phyloP scores from a whole-genome alignment of 1,140 invertebrate genomes.

The Apis dorsata region DNA sequence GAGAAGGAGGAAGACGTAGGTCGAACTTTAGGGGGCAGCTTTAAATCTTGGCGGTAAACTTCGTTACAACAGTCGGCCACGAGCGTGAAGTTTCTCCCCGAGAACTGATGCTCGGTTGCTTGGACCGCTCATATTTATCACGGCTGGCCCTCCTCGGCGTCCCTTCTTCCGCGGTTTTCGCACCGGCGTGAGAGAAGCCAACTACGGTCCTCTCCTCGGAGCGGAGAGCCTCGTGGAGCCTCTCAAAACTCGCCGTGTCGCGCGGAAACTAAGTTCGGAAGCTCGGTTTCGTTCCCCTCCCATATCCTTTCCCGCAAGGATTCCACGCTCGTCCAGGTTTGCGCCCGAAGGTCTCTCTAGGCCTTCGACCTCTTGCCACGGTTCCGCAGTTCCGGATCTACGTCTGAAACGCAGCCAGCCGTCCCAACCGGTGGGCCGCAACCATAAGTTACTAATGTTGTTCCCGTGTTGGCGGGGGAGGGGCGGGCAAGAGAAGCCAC shows the following conservation, averaged over 20 bases:
- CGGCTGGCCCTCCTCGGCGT: slow-evolving; percentile 28
- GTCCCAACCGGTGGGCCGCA: slow-evolving; percentile 69
- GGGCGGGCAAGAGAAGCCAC: neutral
- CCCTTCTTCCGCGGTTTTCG: slow-evolving; percentile 62
- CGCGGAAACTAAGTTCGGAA: slow-evolving; percentile 73
- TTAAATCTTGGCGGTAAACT: slow-evolving; percentile 63
- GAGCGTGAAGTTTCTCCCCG: slow-evolving; percentile 47
- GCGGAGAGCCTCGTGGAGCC: slow-evolving; percentile 51
- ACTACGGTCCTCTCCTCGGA: slow-evolving; percentile 32
- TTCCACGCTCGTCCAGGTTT: slow-evolving; percentile 47
- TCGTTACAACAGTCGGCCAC: slow-evolving; percentile 62
- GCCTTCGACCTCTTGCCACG: slow-evolving; percentile 52
- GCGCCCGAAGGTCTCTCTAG: slow-evolving; percentile 20
- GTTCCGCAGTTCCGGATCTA: slow-evolving; percentile 47
- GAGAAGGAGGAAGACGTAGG: slow-evolving; percentile 2
- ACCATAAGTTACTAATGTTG: slow-evolving; percentile 80
- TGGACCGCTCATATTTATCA: slow-evolving; percentile 75
- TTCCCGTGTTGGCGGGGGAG: slow-evolving; percentile 72
- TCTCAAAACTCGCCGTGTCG: slow-evolving; percentile 73
- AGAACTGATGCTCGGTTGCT: slow-evolving; percentile 73
- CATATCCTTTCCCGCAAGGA: slow-evolving; percentile 48
- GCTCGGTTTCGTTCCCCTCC: slow-evolving; percentile 48
- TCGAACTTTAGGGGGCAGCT: slow-evolving; percentile 43
- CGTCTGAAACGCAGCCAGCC: slow-evolving; percentile 60
- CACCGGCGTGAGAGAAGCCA: slow-evolving; percentile 51